phyloP scores from a whole-genome alignment of 2,113 vertebrate species.

The Epinephelus moara region DNA sequence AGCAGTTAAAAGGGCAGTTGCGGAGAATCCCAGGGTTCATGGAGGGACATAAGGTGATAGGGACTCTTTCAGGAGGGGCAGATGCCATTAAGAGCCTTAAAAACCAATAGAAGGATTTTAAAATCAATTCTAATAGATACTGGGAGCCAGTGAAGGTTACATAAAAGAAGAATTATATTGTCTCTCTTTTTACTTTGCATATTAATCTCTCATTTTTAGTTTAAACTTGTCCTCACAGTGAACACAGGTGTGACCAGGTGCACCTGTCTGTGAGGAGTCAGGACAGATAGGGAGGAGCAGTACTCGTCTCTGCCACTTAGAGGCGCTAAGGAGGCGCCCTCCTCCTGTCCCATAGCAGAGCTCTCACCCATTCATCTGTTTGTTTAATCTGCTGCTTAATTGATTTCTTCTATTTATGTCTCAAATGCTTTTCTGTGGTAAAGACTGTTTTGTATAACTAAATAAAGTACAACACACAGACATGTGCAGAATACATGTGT shows the following conservation, averaged over 20 bases:
- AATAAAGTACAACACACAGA: not conserved
- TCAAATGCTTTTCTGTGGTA: not conserved
- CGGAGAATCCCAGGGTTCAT: no score
- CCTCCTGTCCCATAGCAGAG: not conserved
- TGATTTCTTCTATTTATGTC: slow-evolving; percentile 8
- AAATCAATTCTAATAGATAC: no score
- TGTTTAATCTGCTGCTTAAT: slow-evolving; percentile 28
- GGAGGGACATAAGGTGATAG: no score
- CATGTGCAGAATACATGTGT: no score
- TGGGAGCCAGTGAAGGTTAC: no score
- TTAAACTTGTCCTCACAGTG: not conserved
- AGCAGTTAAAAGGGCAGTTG: no score
- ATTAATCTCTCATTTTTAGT: not conserved
- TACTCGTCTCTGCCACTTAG: slow-evolving; percentile 64
- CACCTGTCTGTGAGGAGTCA: slow-evolving; percentile 18
- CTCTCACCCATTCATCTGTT: slow-evolving; percentile 26
- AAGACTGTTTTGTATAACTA: not conserved
- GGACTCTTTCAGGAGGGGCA: no score
- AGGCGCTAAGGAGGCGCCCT: slow-evolving; percentile 57
- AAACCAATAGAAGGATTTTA: no score
- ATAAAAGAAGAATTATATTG: no score
- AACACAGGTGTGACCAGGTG: slow-evolving; percentile 19
- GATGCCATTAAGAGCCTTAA: no score
- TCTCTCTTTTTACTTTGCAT: no score
- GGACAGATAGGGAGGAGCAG: not conserved